Evolutionary conservation across 2,888 invertebrate species (phyloP), one percentile per base, ranked within the genome.

Genomic region (Morpho helenor): DNA sequence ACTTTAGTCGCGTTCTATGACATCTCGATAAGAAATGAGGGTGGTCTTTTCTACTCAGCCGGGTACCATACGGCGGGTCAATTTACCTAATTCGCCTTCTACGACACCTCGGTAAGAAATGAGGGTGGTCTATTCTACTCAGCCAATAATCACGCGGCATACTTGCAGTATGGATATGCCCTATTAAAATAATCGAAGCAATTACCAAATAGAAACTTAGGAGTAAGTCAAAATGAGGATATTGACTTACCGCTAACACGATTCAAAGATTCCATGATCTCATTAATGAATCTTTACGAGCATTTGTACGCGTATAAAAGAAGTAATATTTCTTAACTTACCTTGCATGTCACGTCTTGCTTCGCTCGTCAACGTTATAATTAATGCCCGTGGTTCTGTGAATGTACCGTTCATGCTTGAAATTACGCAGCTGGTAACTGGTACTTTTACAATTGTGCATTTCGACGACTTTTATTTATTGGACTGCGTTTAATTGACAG

Each of bases 361-460:
- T 49, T 58, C 40, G 53, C 53, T 54, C 50, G 47, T 50, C 47
- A 46, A 50, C 47, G 45, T 40, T 55, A 55, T 59, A 52, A 62
- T 56, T 56, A 59, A 44, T 53, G 59, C 56, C 48, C 41, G 47
- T 53, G 31, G 56, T 51, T 53, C 48, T 54, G 46, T 56, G 59
- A 61, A 53, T 56, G 39, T 51, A 41, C 39, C 56, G 56, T 42
- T 62, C 59, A 59, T 47, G 61, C 56, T 56, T 62, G 59, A 56
- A 62, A 62, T 59, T 62, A 56, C 53, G 43, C 47, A 50, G 51
- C 31, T 52, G 40, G 16, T 16, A 46, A 59, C 55, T 46, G 49
- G 42, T 23, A 10, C 9, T 22, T 31, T 52, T 54, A 49, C 49
- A 42, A 53, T 46, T 22, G 9, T 8, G 40, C 6, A 7, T 46